phyloP scores from a whole-genome alignment of 2,113 vertebrate species.

The Psettodes erumei region DNA sequence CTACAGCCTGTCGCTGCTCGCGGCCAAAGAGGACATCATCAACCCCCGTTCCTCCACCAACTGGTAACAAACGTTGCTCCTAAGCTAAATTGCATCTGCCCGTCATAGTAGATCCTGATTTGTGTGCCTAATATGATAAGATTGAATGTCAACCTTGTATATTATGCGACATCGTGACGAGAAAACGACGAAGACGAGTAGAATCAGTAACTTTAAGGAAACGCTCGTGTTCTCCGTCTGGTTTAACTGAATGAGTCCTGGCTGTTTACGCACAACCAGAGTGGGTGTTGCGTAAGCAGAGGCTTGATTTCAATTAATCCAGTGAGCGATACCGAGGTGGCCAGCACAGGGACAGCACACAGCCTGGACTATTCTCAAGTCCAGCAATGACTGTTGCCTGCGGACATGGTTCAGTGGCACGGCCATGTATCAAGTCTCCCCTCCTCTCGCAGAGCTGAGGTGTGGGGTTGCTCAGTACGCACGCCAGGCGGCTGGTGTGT shows the following conservation, averaged over 20 bases:
- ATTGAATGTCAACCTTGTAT: not conserved
- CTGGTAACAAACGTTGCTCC: conserved; percentile 79
- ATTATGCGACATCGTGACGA: not conserved
- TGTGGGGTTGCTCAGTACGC: conserved; percentile 41
- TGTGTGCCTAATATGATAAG: too few species aligned
- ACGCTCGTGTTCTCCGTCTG: conserved; percentile 11
- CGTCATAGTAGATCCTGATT: not conserved
- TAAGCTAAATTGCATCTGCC: not conserved
- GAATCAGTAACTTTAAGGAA: not conserved
- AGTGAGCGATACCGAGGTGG: conserved; percentile 22
- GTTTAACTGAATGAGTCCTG: not conserved
- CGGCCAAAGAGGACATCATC: conserved; percentile 87
- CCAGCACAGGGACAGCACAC: conserved; percentile 22
- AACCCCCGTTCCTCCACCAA: conserved; percentile 84
- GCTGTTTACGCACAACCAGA: conserved; percentile 9
- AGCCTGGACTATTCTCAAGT: conserved; percentile 14
- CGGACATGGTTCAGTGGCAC: not conserved
- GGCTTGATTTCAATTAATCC: conserved; percentile 59
- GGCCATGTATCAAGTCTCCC: not conserved
- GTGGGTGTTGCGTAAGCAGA: conserved; percentile 53
- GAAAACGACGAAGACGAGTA: not conserved
- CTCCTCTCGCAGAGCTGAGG: not conserved
- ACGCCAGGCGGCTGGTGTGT: conserved; percentile 36
- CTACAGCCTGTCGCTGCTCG: conserved; percentile 86
- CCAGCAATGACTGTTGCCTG: not conserved